Conservation (phyloP, 2,797 vertebrate species). For the Silurus aristotelis region DNA sequence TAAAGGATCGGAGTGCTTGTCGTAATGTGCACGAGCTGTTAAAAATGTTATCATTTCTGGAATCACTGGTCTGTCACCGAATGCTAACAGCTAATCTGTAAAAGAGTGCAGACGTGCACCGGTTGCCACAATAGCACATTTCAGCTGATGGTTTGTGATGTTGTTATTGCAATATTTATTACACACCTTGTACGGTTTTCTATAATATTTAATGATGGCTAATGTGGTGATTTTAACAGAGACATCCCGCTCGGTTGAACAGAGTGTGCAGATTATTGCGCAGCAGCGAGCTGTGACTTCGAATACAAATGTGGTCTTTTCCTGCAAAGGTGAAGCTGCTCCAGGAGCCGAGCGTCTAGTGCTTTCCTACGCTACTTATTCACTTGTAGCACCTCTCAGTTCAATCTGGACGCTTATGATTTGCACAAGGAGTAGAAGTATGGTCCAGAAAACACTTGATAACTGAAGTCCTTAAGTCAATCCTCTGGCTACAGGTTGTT, state of each 20-base stretch:
- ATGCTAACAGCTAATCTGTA: slow-evolving; percentile 22
- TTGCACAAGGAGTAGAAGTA: background rate
- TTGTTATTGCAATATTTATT: slow-evolving; percentile 33
- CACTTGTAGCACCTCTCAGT: background rate
- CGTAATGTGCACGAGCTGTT: slow-evolving; percentile 31
- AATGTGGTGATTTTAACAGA: slow-evolving; percentile 36
- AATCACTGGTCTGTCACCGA: slow-evolving; percentile 25
- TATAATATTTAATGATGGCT: slow-evolving; percentile 22
- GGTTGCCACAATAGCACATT: slow-evolving; percentile 27
- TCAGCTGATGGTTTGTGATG: slow-evolving; percentile 35
- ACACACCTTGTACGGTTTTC: background rate
- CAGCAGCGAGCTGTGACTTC: slow-evolving; percentile 21
- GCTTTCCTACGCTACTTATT: background rate
- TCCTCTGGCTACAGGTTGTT: background rate
- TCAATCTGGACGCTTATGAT: background rate
- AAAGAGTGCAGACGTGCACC: slow-evolving; percentile 21
- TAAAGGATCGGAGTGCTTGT: slow-evolving; percentile 12
- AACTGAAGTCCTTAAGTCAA: background rate
- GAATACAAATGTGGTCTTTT: slow-evolving; percentile 27
- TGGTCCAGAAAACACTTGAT: background rate
- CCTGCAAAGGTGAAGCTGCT: slow-evolving; percentile 24
- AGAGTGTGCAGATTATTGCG: slow-evolving; percentile 16
- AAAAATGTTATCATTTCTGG: slow-evolving; percentile 26
- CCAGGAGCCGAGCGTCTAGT: background rate
- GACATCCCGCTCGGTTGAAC: slow-evolving; percentile 33